Conservation (phyloP, 2,797 vertebrate species). For the Peromyscus attwateri region DNA sequence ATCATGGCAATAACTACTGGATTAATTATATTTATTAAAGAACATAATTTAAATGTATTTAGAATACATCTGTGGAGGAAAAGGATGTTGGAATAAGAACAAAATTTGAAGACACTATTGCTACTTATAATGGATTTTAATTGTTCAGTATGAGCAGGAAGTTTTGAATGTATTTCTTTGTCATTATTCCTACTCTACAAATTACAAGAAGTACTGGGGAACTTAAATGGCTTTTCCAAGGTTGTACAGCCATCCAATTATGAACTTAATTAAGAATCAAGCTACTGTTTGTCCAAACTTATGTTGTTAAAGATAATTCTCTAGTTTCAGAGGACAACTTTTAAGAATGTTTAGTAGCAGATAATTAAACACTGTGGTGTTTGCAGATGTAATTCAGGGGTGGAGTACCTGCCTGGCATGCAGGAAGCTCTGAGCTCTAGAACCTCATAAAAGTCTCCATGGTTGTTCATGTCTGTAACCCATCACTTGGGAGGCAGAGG, state of each 20-base stretch:
- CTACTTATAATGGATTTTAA: neutral
- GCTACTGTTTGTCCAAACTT: neutral
- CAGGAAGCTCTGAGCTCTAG: neutral
- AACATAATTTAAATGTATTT: neutral
- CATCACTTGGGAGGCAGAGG: neutral
- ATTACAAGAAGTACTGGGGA: neutral
- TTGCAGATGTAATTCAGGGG: neutral
- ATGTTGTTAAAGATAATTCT: neutral
- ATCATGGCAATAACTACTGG: neutral
- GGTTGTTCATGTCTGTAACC: neutral
- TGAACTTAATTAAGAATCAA: neutral
- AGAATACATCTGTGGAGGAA: neutral
- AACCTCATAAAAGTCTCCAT: neutral
- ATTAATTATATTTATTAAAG: neutral
- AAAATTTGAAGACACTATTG: neutral
- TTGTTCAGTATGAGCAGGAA: neutral
- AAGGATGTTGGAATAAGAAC: neutral
- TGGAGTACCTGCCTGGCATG: neutral
- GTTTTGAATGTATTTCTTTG: neutral
- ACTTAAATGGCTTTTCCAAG: neutral
- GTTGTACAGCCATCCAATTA: neutral
- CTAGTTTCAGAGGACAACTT: neutral
- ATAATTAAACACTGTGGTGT: neutral
- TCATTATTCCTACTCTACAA: neutral
- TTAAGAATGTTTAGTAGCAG: neutral